Evolutionary conservation across 2,888 invertebrate species (phyloP).

Genomic region (Ischnura elegans): DNA sequence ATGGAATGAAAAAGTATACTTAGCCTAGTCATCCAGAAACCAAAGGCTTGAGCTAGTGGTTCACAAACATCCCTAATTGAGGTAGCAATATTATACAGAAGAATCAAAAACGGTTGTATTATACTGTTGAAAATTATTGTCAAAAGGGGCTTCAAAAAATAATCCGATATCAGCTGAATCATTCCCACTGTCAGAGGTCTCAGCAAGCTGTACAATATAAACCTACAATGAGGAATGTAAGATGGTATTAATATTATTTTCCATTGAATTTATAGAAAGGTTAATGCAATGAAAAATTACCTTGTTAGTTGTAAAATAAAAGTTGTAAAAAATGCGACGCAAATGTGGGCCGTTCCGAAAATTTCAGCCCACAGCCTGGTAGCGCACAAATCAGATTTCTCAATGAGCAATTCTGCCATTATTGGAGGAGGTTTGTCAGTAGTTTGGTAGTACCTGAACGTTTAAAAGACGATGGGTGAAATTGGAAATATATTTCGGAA

Average conservation of each 20-base stretch:
- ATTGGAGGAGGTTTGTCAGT: constrained; percentile 83
- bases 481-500: not conserved
- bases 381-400: constrained; percentile 81
- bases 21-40: constrained; percentile 75
- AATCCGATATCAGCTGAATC: constrained; percentile 84
- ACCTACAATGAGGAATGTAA: constrained; percentile 75
- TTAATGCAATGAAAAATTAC: constrained; percentile 73
- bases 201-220: constrained; percentile 81
- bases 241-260: no score
- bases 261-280: not conserved
- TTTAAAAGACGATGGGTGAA: not conserved
- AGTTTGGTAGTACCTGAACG: constrained; percentile 82
- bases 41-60: constrained; percentile 81
- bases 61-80: constrained; percentile 83
- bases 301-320: constrained; percentile 82
- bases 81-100: constrained; percentile 82
- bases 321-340: constrained; percentile 81
- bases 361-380: constrained; percentile 85
- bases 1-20: constrained; percentile 23
- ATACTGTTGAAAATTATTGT: constrained; percentile 83
- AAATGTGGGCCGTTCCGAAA: constrained; percentile 83
- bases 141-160: constrained; percentile 83
- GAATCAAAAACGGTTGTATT: constrained; percentile 85
- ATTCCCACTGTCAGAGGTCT: constrained; percentile 82
- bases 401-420: constrained; percentile 80